These are phyloP conservation scores for Stenodema calcarata DNA, from an alignment of 2,888 invertebrate species.

Conservation along the genomic window DNA sequence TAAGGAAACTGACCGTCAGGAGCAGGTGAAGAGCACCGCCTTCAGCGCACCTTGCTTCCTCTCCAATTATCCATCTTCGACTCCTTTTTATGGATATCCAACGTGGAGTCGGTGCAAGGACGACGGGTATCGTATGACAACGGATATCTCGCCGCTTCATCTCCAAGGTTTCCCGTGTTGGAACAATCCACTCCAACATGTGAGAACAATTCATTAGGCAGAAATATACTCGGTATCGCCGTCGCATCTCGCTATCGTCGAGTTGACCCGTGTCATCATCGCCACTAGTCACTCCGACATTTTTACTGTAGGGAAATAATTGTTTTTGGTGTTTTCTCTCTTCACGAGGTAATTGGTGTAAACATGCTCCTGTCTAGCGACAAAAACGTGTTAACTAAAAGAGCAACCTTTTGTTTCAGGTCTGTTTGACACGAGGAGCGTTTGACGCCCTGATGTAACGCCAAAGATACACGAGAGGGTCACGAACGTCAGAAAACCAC, in stretches of 20 bases:
- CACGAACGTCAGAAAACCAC: too few relatives aligned
- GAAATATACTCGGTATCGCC: not conserved
- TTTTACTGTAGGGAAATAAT: not conserved
- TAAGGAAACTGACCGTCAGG: not conserved
- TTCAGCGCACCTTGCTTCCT: slow-evolving; percentile 38
- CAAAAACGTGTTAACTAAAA: slow-evolving; percentile 9
- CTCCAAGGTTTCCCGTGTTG: not conserved
- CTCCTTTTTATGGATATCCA: slow-evolving; percentile 5
- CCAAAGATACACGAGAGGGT: not conserved
- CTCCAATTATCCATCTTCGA: slow-evolving; percentile 26
- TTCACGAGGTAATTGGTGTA: slow-evolving; percentile 21
- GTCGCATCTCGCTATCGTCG: not conserved
- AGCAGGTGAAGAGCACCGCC: not conserved
- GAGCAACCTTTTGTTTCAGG: slow-evolving; percentile 32
- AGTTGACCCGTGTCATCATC: not conserved
- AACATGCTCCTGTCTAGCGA: slow-evolving; percentile 7
- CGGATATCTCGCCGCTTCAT: slow-evolving; percentile 2
- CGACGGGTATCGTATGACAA: slow-evolving; percentile 35
- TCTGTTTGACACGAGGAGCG: not conserved
- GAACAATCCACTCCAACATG: slow-evolving; percentile 7
- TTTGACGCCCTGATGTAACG: not conserved
- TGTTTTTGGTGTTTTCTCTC: not conserved
- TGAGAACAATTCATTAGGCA: slow-evolving; percentile 41
- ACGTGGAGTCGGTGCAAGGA: not conserved
- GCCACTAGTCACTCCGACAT: slow-evolving; percentile 26